phyloP scores from a whole-genome alignment of 2,888 invertebrate genomes.

The Neoascia interrupta region DNA sequence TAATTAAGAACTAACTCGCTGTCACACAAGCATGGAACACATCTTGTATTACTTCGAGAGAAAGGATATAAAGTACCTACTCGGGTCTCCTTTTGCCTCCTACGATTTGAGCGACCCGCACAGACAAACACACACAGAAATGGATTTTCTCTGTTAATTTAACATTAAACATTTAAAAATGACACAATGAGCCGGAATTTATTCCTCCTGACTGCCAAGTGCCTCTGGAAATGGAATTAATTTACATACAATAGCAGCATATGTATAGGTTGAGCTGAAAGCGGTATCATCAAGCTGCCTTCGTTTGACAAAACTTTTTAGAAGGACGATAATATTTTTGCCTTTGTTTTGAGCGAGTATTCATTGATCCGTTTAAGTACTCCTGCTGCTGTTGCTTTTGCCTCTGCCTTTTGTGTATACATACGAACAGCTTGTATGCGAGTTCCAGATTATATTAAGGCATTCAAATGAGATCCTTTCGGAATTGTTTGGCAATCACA shows the following conservation, averaged over 20 bases:
- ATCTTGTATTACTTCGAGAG: not conserved
- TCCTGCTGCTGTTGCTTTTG: too few relatives aligned
- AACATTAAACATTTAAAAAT: slow-evolving; percentile 36
- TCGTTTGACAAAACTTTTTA: not conserved
- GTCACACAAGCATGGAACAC: not conserved
- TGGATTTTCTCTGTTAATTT: slow-evolving; percentile 29
- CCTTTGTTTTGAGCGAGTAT: slow-evolving; percentile 1
- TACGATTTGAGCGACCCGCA: not conserved
- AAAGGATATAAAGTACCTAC: not conserved
- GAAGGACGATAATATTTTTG: slow-evolving; percentile 14
- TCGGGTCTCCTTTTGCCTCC: too few relatives aligned
- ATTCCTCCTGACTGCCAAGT: slow-evolving; percentile 1
- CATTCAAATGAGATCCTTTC: slow-evolving; percentile 39
- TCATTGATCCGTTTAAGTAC: slow-evolving; percentile 21
- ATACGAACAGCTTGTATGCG: too few relatives aligned
- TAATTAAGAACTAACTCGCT: slow-evolving; percentile 40
- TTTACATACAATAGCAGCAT: slow-evolving; percentile 29
- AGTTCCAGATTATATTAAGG: slow-evolving; percentile 20
- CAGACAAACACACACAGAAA: too few relatives aligned
- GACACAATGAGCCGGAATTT: slow-evolving; percentile 31
- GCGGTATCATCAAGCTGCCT: slow-evolving; percentile 3
- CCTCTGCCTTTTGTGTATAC: too few relatives aligned
- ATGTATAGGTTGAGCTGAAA: not conserved
- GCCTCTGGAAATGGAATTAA: slow-evolving; percentile 9
- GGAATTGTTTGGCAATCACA: slow-evolving; percentile 27